Evolutionary conservation across 2,113 vertebrate genomes (phyloP).

Genomic region (Catharus fuscescens): DNA sequence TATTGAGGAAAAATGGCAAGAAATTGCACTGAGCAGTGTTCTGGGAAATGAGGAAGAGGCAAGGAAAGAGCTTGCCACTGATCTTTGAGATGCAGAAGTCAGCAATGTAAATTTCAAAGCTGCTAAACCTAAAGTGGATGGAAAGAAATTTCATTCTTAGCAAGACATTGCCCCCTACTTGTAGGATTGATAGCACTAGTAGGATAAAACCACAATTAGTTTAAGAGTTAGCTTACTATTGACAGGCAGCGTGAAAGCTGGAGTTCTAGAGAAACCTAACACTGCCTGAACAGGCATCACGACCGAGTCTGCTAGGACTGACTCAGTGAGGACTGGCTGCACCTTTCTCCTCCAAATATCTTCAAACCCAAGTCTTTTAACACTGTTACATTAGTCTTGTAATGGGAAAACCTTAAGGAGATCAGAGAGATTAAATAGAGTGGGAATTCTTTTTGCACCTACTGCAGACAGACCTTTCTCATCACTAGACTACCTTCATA

Average conservation of each 20-base stretch:
- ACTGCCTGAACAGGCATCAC: neutral
- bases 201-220: neutral
- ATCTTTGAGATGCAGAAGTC: neutral
- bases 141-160: neutral
- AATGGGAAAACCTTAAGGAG: neutral
- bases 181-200: neutral
- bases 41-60: neutral
- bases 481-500: accelerated
- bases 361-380: neutral
- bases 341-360: neutral
- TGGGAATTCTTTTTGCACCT: neutral
- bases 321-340: neutral
- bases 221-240: neutral
- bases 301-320: neutral
- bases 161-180: neutral
- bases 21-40: neutral
- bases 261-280: neutral
- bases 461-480: neutral
- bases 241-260: neutral
- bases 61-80: neutral
- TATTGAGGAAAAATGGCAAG: neutral
- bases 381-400: neutral
- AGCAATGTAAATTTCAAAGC: neutral
- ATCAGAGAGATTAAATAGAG: neutral
- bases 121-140: neutral